Evolutionary conservation across 2,888 invertebrate genomes (phyloP).

Genomic region (Drosophila neotestacea): DNA sequence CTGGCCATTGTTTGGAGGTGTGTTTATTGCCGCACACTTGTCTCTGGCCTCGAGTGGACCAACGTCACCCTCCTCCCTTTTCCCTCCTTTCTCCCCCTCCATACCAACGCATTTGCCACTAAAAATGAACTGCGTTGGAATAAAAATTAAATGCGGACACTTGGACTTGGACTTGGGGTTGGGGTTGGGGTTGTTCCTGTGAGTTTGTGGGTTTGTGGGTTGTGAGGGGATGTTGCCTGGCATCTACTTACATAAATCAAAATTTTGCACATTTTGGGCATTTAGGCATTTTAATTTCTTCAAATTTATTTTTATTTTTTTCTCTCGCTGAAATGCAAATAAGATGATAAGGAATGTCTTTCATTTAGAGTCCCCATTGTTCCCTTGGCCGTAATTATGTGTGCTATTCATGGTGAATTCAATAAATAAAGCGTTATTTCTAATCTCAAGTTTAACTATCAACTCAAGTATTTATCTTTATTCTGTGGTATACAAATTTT

Average conservation of each 20-base stretch:
- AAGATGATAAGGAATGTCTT: slow-evolving; percentile 56
- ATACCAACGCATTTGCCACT: slow-evolving; percentile 13
- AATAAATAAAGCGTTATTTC: slow-evolving; percentile 29
- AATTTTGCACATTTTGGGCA: slow-evolving; percentile 63
- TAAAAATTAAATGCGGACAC: slow-evolving; percentile 62
- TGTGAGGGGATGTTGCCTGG: slow-evolving; percentile 6
- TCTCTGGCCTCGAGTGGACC: slow-evolving; percentile 24
- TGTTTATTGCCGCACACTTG: slow-evolving; percentile 58
- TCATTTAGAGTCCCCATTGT: slow-evolving; percentile 42
- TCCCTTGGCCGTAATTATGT: slow-evolving; percentile 42
- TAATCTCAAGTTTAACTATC: slow-evolving; percentile 21
- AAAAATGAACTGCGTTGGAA: slow-evolving; percentile 47
- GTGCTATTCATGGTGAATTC: slow-evolving; percentile 25
- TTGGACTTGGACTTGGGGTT: slow-evolving; percentile 12
- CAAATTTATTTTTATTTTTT: slow-evolving; percentile 27
- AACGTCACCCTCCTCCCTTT: slow-evolving; percentile 3
- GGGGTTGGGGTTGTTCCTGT: background rate
- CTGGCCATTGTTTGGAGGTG: slow-evolving; percentile 45
- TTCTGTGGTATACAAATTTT: background rate
- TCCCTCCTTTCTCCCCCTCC: background rate
- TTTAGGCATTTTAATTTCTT: slow-evolving; percentile 54
- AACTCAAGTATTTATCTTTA: slow-evolving; percentile 3
- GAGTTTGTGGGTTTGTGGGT: background rate
- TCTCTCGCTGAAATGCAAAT: slow-evolving; percentile 52
- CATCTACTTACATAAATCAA: slow-evolving; percentile 56